These are phyloP conservation scores for Halcyon malimbica DNA, from an alignment of 2,113 vertebrate genomes.

Conservation along the genomic window DNA sequence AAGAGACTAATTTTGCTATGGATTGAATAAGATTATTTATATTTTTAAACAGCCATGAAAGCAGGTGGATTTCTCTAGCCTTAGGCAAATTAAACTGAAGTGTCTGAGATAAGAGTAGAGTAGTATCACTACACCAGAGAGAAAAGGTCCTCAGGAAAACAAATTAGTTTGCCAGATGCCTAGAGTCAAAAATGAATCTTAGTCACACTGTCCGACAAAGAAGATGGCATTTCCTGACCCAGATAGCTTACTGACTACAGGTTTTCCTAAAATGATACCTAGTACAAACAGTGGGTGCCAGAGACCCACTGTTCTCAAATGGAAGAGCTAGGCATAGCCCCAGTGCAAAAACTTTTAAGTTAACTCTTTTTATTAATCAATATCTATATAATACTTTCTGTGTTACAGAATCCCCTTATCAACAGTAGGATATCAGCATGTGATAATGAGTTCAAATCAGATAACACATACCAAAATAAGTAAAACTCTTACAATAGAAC, in stretches of 20 bases:
- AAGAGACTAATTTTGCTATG: background rate
- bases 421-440: background rate
- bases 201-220: background rate
- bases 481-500: background rate
- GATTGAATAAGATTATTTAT: background rate
- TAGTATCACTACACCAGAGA: background rate
- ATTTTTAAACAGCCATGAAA: background rate
- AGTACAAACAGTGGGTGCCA: background rate
- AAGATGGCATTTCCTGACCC: background rate
- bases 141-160: background rate
- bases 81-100: background rate
- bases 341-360: background rate
- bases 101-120: background rate
- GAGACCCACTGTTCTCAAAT: rapidly evolving
- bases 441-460: background rate
- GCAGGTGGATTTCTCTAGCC: background rate
- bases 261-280: background rate
- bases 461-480: background rate
- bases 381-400: background rate
- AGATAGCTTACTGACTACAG: background rate
- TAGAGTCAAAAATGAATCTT: background rate
- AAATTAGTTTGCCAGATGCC: background rate
- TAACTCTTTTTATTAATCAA: background rate
- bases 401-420: background rate
- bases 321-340: background rate